phyloP scores from a whole-genome alignment of 2,113 vertebrate genomes.

The Jaculus jaculus region DNA sequence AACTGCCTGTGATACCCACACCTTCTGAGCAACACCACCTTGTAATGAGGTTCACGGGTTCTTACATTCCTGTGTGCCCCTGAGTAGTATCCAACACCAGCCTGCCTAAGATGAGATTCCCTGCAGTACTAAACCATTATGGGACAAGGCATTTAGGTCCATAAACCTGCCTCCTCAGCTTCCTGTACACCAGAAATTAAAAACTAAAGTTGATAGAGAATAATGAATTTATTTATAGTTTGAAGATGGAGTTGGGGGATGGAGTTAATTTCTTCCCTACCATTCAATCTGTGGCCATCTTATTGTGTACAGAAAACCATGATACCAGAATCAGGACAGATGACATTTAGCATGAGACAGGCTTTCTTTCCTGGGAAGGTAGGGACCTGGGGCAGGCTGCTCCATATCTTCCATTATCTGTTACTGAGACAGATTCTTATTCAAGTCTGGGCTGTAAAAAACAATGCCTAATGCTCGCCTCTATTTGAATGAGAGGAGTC shows the following conservation, averaged over 20 bases:
- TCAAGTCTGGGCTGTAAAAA: not conserved
- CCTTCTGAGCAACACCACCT: not conserved
- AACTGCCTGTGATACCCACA: not conserved
- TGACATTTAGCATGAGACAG: not conserved
- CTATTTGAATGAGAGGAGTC: not conserved
- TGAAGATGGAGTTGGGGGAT: not conserved
- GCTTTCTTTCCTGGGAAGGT: not conserved
- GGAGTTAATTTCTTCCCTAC: not conserved
- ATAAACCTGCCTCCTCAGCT: not conserved
- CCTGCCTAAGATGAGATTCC: not conserved
- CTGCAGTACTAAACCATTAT: not conserved
- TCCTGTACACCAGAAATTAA: not conserved
- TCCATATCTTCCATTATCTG: not conserved
- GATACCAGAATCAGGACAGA: not conserved
- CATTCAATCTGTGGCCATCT: not conserved
- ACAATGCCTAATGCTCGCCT: not conserved
- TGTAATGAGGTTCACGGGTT: not conserved
- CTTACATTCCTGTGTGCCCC: not conserved
- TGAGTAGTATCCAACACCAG: not conserved
- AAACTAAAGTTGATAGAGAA: not conserved
- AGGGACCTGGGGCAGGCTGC: not conserved
- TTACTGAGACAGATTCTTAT: not conserved
- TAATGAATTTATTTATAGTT: not conserved
- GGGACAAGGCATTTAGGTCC: not conserved
- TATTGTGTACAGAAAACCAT: not conserved